These are phyloP conservation scores for Rhodeus uyekii DNA, from an alignment of 2,797 vertebrate species.

Conservation along the genomic window DNA sequence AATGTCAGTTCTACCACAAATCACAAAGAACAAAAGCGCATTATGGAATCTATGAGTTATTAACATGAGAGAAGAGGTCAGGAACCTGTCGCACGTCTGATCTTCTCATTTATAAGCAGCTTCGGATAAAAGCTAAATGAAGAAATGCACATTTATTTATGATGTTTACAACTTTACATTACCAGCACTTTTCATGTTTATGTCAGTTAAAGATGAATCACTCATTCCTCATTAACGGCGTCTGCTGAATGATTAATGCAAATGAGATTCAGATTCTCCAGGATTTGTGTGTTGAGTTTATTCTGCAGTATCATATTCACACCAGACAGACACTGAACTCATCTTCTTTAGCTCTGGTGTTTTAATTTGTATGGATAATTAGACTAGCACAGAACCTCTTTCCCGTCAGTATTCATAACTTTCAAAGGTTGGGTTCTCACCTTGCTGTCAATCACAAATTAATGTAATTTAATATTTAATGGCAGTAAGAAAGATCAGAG, in stretches of 20 bases:
- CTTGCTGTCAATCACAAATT: constrained; percentile 44
- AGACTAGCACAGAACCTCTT: constrained; percentile 28
- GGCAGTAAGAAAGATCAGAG: constrained; percentile 33
- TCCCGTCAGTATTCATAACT: constrained; percentile 51
- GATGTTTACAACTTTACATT: neutral
- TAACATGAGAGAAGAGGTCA: too few relatives aligned
- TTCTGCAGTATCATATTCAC: neutral
- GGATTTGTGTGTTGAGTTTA: neutral
- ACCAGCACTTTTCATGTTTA: neutral
- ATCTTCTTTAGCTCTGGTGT: constrained; percentile 11
- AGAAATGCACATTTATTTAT: too few relatives aligned
- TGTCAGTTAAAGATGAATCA: neutral
- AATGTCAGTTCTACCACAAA: too few relatives aligned
- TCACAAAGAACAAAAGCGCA: too few relatives aligned
- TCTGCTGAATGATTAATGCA: too few relatives aligned
- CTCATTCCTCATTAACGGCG: neutral
- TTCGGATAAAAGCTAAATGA: neutral
- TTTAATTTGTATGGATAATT: constrained; percentile 50
- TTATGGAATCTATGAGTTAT: too few relatives aligned
- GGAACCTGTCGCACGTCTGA: too few relatives aligned
- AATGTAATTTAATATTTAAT: constrained; percentile 55
- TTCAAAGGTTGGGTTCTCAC: constrained; percentile 43
- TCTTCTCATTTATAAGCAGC: neutral
- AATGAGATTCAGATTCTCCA: too few relatives aligned
- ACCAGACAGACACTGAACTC: neutral